Evolutionary conservation across 2,888 invertebrate genomes (phyloP).

Genomic region (Thereva unica): DNA sequence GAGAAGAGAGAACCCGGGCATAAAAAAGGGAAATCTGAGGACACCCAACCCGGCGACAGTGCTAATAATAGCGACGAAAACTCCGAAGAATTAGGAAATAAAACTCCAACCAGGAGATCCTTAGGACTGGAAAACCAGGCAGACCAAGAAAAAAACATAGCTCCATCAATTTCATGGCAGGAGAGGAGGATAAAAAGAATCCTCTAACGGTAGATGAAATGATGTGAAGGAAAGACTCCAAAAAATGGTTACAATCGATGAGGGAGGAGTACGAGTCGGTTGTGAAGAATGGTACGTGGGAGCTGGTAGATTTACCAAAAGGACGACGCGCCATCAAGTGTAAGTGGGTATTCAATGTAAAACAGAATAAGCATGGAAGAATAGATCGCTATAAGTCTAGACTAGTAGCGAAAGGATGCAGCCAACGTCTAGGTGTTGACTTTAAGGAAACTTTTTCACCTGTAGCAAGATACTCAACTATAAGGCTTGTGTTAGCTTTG

Average conservation of each 20-base stretch:
- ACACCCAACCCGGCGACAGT: background rate
- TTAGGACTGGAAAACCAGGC: no score
- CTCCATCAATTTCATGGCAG: no score
- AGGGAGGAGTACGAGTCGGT: conserved; percentile 23
- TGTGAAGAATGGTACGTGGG: conserved; percentile 33
- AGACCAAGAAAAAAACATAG: background rate
- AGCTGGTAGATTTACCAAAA: conserved; percentile 34
- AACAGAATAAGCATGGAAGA: conserved; percentile 37
- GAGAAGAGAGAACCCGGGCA: background rate
- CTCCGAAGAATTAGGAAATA: no score
- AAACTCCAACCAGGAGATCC: no score
- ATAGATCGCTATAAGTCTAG: conserved; percentile 40
- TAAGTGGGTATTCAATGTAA: conserved; percentile 40
- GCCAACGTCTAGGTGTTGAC: conserved; percentile 34
- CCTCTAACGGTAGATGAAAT: conserved; percentile 1
- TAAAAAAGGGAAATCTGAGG: background rate
- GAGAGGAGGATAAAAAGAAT: background rate
- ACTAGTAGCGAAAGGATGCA: conserved; percentile 40
- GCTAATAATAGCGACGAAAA: no score
- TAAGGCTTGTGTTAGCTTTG: conserved; percentile 42
- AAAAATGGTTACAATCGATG: conserved; percentile 5
- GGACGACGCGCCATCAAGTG: conserved; percentile 35
- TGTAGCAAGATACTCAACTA: conserved; percentile 41
- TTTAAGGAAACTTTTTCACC: conserved; percentile 39
- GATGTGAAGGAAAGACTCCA: background rate